phyloP scores from a whole-genome alignment of 2,113 vertebrate genomes.

The Periophthalmodon schlosseri region DNA sequence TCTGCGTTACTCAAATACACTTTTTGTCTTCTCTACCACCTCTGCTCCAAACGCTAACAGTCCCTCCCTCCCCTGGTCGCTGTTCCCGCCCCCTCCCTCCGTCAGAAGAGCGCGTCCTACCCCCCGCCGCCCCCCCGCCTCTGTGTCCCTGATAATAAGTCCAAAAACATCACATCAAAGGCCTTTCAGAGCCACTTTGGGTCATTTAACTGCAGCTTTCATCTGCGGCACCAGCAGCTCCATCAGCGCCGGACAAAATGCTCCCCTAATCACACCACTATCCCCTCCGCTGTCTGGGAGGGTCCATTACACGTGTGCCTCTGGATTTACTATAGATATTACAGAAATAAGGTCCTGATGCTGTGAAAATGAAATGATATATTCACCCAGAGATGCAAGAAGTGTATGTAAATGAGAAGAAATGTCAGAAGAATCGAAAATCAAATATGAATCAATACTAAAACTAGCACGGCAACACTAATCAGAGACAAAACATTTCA shows the following conservation, averaged over 20 bases:
- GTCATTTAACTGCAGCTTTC: conserved; percentile 12
- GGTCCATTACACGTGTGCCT: not conserved
- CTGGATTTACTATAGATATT: not conserved
- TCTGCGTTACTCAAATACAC: too few species aligned
- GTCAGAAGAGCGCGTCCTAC: not conserved
- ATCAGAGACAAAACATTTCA: too few species aligned
- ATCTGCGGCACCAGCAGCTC: not conserved
- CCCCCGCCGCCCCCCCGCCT: not conserved
- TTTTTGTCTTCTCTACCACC: too few species aligned
- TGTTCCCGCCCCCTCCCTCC: not conserved
- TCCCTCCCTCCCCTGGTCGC: not conserved
- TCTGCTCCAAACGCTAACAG: too few species aligned
- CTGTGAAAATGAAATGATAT: not conserved
- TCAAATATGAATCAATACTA: too few species aligned
- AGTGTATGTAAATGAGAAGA: not conserved
- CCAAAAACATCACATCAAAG: conserved; percentile 28
- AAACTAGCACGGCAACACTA: too few species aligned
- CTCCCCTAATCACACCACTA: not conserved
- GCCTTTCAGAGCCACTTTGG: conserved; percentile 13
- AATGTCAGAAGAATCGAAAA: too few species aligned
- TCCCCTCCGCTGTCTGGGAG: not conserved
- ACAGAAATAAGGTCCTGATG: too few species aligned
- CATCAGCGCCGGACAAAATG: not conserved
- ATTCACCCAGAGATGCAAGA: not conserved
- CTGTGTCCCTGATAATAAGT: conserved; percentile 7